Base-by-base conservation (phyloP, 2,888 invertebrate species). In the Leucophenga montana region DNA sequence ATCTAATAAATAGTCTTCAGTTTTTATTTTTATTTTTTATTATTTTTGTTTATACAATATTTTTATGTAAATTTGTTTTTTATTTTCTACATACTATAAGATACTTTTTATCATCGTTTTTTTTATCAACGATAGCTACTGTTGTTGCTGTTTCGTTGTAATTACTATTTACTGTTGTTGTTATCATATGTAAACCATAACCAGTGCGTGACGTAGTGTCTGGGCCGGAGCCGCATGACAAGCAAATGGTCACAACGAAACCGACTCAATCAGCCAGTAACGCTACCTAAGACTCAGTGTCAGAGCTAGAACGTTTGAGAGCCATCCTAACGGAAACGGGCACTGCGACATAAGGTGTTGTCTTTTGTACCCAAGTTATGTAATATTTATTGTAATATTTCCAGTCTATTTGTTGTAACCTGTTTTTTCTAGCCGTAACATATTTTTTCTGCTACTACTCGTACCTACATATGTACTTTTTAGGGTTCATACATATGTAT, bases 401-500 rank as follows among this genome's bases (percentile, higher is more conserved):
- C 48, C 5, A n/a, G 16, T 48, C 16, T 14, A 48, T n/a, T 5
- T 48, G 48, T 48, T 22, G 53, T 57, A 67, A 57, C 67, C 46
- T 46, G 67, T 67, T 67, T 67, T 46, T 27, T 46, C 67, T 57
- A 57, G 57, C 57, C 57, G 14, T 67, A 39, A 56, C 67, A 46
- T 56, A 67, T 14, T 67, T 67, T 54, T 54, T 16, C 46, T 67
- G 53, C 59, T 31, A 5, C 22, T 22, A 46, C n/a, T 64, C 70
- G 8, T 39, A 39, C 44, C n/a, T 39, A 54, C 14, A 39, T 54
- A n/a, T n/a, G 67, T 56, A 16, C 13, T 59, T 68, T 62, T 64
- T 74, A 50, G 71, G 69, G 68, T 67, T 71, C 66, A 71, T 71
- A 70, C 71, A 73, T 70, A 71, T 73, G 69, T 71, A 65, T 57